Evolutionary conservation across 1,140 invertebrate species (phyloP).

Genomic region (Polypedilum pembai): DNA sequence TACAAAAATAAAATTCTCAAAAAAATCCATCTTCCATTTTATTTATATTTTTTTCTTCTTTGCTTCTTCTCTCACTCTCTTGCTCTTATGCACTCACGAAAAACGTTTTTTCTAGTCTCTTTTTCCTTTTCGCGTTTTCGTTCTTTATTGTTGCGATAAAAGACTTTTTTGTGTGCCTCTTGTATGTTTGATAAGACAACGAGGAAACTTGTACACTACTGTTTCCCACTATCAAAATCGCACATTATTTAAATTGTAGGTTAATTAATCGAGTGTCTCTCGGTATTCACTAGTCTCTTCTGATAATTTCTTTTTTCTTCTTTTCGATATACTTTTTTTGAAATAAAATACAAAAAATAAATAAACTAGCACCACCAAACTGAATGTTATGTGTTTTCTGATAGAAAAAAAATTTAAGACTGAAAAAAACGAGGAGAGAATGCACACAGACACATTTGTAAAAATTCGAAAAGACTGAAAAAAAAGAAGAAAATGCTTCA

Average conservation of each 20-base stretch:
- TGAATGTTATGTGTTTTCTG: slow-evolving; percentile 26
- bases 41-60: slow-evolving; percentile 28
- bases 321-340: slow-evolving; percentile 16
- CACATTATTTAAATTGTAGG: not conserved
- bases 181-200: not conserved
- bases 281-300: not conserved
- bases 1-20: slow-evolving; percentile 28
- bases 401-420: slow-evolving; percentile 27
- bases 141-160: slow-evolving; percentile 26
- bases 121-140: not conserved
- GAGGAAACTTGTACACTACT: not conserved
- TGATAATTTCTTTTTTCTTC: slow-evolving; percentile 10
- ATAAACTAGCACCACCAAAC: slow-evolving; percentile 28
- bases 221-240: not conserved
- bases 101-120: slow-evolving; percentile 6
- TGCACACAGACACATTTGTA: slow-evolving; percentile 25
- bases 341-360: slow-evolving; percentile 16
- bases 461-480: not conserved
- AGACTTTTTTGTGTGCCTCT: not conserved
- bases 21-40: slow-evolving; percentile 28
- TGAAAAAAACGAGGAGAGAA: slow-evolving; percentile 26
- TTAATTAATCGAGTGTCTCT: not conserved
- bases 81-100: slow-evolving; percentile 15
- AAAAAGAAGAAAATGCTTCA: slow-evolving; percentile 25
- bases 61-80: slow-evolving; percentile 19